These are phyloP conservation scores for Noctua janthe DNA, from an alignment of 2,888 invertebrate genomes.

Conservation along the genomic window DNA sequence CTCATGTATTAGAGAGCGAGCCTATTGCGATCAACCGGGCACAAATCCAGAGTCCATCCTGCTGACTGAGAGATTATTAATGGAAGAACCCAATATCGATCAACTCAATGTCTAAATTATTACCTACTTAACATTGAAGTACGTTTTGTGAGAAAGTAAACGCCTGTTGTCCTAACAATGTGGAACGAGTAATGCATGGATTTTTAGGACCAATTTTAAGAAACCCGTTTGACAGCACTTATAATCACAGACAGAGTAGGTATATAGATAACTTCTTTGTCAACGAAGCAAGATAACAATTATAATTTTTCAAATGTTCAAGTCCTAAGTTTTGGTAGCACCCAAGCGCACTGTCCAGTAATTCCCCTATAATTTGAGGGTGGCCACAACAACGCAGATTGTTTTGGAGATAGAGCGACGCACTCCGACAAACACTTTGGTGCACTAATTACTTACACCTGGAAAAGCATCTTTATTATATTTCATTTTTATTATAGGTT, in stretches of 20 bases:
- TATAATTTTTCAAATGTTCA: neutral
- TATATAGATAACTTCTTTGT: neutral
- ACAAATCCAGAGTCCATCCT: neutral
- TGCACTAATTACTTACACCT: conserved; percentile 78
- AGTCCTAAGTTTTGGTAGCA: conserved; percentile 66
- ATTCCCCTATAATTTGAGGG: conserved; percentile 87
- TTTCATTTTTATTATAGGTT: conserved; percentile 38
- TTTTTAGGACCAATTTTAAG: too few species aligned
- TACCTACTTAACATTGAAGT: too few species aligned
- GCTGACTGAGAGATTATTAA: neutral
- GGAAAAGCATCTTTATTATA: conserved; percentile 67
- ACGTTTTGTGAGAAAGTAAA: too few species aligned
- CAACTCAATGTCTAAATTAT: too few species aligned
- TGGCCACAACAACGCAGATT: conserved; percentile 84
- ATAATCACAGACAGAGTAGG: too few species aligned
- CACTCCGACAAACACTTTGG: conserved; percentile 71
- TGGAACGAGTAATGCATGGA: too few species aligned
- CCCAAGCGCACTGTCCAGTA: conserved; percentile 76
- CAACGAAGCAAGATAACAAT: neutral
- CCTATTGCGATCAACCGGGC: neutral
- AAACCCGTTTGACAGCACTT: too few species aligned
- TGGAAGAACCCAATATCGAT: neutral
- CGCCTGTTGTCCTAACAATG: too few species aligned
- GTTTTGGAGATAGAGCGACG: conserved; percentile 77
- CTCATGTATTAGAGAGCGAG: neutral